Conservation (phyloP, 2,888 invertebrate species). For the Drosophila prostipennis region DNA sequence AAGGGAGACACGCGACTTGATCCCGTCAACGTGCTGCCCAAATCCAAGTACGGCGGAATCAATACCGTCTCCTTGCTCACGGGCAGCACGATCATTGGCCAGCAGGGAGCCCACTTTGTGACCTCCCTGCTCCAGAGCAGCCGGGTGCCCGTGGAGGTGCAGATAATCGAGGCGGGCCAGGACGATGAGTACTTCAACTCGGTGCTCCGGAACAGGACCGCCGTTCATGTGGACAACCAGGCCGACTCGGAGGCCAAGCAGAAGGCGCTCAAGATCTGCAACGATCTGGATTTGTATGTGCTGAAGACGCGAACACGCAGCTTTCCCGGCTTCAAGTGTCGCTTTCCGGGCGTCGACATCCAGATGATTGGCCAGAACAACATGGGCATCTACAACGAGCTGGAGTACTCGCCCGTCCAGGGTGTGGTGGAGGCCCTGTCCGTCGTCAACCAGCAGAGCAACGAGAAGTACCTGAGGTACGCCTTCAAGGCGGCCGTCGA, state of each 20-base stretch:
- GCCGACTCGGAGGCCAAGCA: slow-evolving; percentile 59
- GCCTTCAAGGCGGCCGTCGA: slow-evolving; percentile 60
- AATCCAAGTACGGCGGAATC: slow-evolving; percentile 72
- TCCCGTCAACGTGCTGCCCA: slow-evolving; percentile 52
- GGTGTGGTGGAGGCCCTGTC: slow-evolving; percentile 79
- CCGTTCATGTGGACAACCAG: slow-evolving; percentile 67
- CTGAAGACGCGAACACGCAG: slow-evolving; percentile 64
- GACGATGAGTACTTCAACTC: slow-evolving; percentile 66
- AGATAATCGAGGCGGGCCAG: slow-evolving; percentile 52
- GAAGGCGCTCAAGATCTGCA: slow-evolving; percentile 60
- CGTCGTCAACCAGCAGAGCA: slow-evolving; percentile 44
- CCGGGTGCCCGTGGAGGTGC: slow-evolving; percentile 72
- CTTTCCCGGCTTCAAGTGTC: slow-evolving; percentile 70
- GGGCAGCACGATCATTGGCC: slow-evolving; percentile 62
- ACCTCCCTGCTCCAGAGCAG: slow-evolving; percentile 59
- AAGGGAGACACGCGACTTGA: slow-evolving; percentile 51
- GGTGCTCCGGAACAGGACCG: slow-evolving; percentile 70
- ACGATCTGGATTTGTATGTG: slow-evolving; percentile 65
- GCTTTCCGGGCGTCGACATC: slow-evolving; percentile 63
- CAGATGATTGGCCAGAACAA: slow-evolving; percentile 75
- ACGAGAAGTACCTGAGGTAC: slow-evolving; percentile 58
- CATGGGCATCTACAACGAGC: slow-evolving; percentile 71
- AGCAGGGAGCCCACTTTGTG: slow-evolving; percentile 67
- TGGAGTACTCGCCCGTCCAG: slow-evolving; percentile 78
- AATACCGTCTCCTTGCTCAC: slow-evolving; percentile 67